These are phyloP conservation scores for Periophthalmodon schlosseri DNA, from an alignment of 2,113 vertebrate species.

Conservation along the genomic window DNA sequence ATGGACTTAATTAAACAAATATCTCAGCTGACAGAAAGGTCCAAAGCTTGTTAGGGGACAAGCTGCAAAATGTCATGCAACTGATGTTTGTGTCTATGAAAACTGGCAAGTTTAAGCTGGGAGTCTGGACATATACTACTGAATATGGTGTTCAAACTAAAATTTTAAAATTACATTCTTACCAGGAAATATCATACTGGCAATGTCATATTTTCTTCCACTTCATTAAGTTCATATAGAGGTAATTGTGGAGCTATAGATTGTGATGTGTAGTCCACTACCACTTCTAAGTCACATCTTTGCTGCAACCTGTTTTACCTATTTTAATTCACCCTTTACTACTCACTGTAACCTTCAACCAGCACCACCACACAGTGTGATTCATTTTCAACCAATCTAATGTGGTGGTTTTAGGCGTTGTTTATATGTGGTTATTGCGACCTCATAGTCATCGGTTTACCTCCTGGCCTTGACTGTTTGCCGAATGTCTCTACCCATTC, in stretches of 20 bases:
- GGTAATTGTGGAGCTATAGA: not conserved
- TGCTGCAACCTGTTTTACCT: too few species aligned
- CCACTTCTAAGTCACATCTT: too few species aligned
- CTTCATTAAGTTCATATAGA: not conserved
- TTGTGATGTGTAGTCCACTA: too few species aligned
- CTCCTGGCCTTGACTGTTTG: too few species aligned
- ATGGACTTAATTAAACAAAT: slow-evolving; percentile 11
- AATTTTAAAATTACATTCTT: not conserved
- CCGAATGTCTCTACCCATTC: too few species aligned
- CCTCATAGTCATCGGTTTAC: too few species aligned
- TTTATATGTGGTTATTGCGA: too few species aligned
- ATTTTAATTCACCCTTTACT: not conserved
- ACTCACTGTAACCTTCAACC: not conserved
- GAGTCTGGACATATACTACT: slow-evolving; percentile 23
- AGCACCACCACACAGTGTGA: not conserved
- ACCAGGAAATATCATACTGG: not conserved
- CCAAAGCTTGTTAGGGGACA: slow-evolving; percentile 1
- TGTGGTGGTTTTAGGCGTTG: too few species aligned
- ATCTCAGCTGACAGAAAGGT: not conserved
- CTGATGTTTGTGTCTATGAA: slow-evolving; percentile 32
- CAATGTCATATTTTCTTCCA: not conserved
- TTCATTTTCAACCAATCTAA: too few species aligned
- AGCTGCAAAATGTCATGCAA: slow-evolving; percentile 22
- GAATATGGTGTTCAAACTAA: slow-evolving; percentile 5
- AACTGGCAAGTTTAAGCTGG: slow-evolving; percentile 36